Conservation (phyloP, 2,113 vertebrate genomes). For the Agelaius phoeniceus region DNA sequence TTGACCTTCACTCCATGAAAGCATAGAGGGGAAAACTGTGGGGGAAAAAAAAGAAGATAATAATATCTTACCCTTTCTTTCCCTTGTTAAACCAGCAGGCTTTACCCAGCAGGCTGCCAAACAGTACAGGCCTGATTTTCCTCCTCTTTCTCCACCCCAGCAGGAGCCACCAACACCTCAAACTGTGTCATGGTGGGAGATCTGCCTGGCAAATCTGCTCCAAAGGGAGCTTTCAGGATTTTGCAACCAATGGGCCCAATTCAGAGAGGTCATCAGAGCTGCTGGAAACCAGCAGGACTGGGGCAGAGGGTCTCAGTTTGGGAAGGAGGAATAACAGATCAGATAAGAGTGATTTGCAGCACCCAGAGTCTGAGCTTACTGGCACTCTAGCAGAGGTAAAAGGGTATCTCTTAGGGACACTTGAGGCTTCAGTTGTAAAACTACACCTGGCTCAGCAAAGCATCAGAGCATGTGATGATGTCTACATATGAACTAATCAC, state of each 20-base stretch:
- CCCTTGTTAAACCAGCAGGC: background rate
- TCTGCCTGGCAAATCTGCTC: background rate
- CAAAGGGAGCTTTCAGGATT: background rate
- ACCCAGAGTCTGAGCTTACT: background rate
- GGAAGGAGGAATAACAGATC: background rate
- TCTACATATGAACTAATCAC: background rate
- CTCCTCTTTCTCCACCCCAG: background rate
- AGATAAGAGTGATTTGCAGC: background rate
- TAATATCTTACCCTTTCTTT: background rate
- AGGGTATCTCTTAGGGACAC: background rate
- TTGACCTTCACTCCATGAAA: slow-evolving; percentile 2
- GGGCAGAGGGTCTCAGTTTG: background rate
- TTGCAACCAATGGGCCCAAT: background rate
- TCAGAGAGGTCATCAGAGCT: background rate
- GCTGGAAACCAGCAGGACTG: fast-evolving
- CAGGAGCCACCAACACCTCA: background rate
- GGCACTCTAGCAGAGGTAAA: background rate
- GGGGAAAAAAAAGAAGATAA: fast-evolving
- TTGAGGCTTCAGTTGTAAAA: background rate
- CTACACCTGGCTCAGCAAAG: background rate
- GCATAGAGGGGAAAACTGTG: background rate
- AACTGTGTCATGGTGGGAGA: background rate
- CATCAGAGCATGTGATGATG: background rate
- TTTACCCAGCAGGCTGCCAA: background rate
- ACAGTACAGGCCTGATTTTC: background rate